Conservation (phyloP, 2,888 invertebrate species). For the Nycteola revayana region DNA sequence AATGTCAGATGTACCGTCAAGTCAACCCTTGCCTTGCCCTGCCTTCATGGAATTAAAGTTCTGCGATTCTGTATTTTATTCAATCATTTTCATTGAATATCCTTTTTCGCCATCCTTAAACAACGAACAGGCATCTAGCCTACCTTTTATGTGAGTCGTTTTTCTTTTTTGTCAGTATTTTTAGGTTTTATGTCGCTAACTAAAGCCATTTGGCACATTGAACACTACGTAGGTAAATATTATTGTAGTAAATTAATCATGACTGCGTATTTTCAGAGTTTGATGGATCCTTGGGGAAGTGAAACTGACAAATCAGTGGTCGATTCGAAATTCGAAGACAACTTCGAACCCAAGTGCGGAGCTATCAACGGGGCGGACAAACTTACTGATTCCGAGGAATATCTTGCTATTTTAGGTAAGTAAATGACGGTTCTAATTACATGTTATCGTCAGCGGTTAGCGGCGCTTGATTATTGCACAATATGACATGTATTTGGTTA, state of each 20-base stretch:
- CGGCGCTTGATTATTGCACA: conserved; percentile 13
- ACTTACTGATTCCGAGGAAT: conserved; percentile 84
- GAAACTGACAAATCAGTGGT: conserved; percentile 46
- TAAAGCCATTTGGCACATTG: background rate
- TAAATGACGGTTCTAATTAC: conserved; percentile 15
- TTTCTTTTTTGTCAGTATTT: background rate
- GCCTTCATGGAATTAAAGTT: too few relatives aligned
- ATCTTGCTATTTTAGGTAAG: conserved; percentile 85
- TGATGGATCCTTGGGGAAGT: conserved; percentile 79
- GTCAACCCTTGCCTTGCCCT: background rate
- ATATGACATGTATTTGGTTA: conserved; percentile 11
- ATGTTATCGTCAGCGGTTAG: conserved; percentile 5
- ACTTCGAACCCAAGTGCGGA: conserved; percentile 61
- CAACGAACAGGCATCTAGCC: conserved; percentile 24
- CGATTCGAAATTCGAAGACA: conserved; percentile 79
- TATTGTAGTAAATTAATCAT: conserved; percentile 12
- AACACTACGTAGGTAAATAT: conserved; percentile 14
- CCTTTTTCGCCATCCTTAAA: conserved; percentile 10
- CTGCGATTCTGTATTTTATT: background rate
- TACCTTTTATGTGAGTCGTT: conserved; percentile 36
- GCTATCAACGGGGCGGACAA: conserved; percentile 43
- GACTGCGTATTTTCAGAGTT: conserved; percentile 46
- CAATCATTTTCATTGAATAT: background rate
- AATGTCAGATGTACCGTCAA: background rate
- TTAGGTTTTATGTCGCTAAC: too few relatives aligned